Evolutionary conservation across 2,797 vertebrate species (phyloP).

Genomic region (Aeoliscus strigatus): DNA sequence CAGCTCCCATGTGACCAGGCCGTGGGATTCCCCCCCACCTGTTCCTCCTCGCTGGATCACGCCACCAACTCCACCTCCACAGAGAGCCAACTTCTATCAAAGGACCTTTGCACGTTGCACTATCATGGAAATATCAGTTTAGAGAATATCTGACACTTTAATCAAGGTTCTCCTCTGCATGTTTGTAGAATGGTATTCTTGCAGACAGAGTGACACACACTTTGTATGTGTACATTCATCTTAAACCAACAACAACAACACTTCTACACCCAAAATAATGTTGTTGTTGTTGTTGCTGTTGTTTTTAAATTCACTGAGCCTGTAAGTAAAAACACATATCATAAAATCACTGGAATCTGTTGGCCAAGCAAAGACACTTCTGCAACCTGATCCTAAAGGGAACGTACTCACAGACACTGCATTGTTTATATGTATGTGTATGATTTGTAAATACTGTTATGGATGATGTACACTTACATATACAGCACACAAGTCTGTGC

Average conservation of each 20-base stretch:
- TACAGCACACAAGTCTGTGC: constrained; percentile 59
- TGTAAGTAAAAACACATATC: constrained; percentile 28
- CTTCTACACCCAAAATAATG: constrained; percentile 40
- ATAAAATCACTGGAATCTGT: constrained; percentile 10
- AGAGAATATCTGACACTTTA: constrained; percentile 30
- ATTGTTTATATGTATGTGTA: constrained; percentile 61
- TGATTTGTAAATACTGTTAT: constrained; percentile 62
- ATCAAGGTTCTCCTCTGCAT: constrained; percentile 7
- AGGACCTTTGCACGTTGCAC: constrained; percentile 73
- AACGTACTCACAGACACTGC: constrained; percentile 32
- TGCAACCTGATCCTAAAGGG: constrained; percentile 48
- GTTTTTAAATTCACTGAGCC: constrained; percentile 29
- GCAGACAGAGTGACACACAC: too few relatives aligned
- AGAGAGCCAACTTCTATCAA: constrained; percentile 68
- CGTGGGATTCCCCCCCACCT: constrained; percentile 60
- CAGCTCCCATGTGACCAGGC: constrained; percentile 37
- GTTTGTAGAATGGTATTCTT: constrained; percentile 2
- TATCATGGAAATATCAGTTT: constrained; percentile 76
- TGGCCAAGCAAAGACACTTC: constrained; percentile 42
- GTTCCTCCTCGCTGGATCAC: constrained; percentile 66
- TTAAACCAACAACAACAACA: constrained; percentile 12
- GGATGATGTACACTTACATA: constrained; percentile 61
- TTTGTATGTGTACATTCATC: constrained; percentile 1
- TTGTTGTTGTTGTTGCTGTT: constrained; percentile 19
- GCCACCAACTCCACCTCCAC: constrained; percentile 64